Base-by-base conservation (phyloP, 2,797 vertebrate species). In the Danio albolineatus region DNA sequence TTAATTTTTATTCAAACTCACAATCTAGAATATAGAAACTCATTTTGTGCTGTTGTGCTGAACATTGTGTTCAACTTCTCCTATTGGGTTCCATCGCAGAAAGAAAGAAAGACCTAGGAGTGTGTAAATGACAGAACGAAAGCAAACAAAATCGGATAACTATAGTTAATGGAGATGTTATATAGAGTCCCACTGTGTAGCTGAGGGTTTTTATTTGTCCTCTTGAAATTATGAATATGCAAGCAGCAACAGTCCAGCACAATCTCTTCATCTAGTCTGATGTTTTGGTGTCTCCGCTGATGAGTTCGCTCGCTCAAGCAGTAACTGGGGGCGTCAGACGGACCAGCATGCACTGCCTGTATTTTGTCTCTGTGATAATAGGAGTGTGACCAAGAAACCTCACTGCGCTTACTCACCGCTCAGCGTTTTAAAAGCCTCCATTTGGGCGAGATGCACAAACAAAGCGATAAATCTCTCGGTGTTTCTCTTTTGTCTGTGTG, bases 311-410 rank as follows among this genome's bases (percentile, higher is more conserved):
- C 39, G 5, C 71, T 77, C 62, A 69, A 72, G 41, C 75, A 49
- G 61, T 67, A 39, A 75, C 67, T 57, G 38, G 12, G 53, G 69
- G 17, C 17, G 75, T 64, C 53, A 62, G 73, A 46, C 17, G 5
- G 66, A 56, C 38, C 46, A 61, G 67, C 46, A 82, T 69, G 61
- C 46, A 46, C 14, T 78, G 65, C 56, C 75, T 74, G 82, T 80
- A 80, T 84, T 84, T 62, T 74, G 82, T 86, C 77, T 84, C 73
- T 49, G 82, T 76, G 73, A 82, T 76, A 85, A 83, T 76, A 54
- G 65, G 66, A 79, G 62, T 76, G 72, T 76, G 71, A 82, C 70
- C 39, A 61, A 49, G 82, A 83, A 80, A 78, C 79, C 84, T 78
- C 67, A 49, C 69, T 77, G 56, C 49, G 44, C 70, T 84, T 70